These are phyloP conservation scores for Dinocampus coccinellae DNA, from an alignment of 2,888 invertebrate genomes.

Conservation along the genomic window DNA sequence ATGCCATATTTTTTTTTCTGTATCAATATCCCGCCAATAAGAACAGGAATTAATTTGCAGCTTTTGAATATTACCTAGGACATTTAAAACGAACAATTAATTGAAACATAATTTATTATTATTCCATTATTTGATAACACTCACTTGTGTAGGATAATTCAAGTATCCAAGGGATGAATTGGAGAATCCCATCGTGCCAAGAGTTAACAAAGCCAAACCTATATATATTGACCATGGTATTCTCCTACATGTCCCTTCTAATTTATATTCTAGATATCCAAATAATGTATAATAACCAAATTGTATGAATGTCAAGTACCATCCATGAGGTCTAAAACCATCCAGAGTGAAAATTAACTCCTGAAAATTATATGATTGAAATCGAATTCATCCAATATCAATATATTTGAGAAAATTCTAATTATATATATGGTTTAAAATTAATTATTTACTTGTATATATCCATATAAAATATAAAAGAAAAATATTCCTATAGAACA, in stretches of 20 bases:
- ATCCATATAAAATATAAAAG: conserved; percentile 92
- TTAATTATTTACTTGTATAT: conserved; percentile 74
- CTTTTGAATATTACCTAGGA: conserved; percentile 91
- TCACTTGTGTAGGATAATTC: conserved; percentile 92
- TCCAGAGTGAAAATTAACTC: conserved; percentile 93
- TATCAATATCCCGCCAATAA: conserved; percentile 93
- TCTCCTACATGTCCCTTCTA: conserved; percentile 76
- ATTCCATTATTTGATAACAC: conserved; percentile 1
- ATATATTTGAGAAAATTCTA: not conserved
- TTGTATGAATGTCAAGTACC: conserved; percentile 93
- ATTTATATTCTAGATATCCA: conserved; percentile 80
- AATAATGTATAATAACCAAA: conserved; percentile 88
- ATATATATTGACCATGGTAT: conserved; percentile 87
- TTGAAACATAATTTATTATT: not conserved
- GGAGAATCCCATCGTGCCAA: conserved; percentile 96
- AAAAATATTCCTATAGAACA: conserved; percentile 86
- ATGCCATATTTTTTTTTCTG: conserved; percentile 88
- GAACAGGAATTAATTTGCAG: conserved; percentile 95
- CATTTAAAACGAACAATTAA: conserved; percentile 2
- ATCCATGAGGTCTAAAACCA: conserved; percentile 89
- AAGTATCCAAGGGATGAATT: conserved; percentile 94
- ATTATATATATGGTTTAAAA: not conserved
- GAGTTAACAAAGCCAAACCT: conserved; percentile 85
- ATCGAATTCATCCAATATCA: not conserved
- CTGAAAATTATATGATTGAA: conserved; percentile 61